A percentile compares a stretch with the other conserved stretches of the same genome.
phyloP scores from a whole-genome alignment of 64 coral and sea anemone species.

The Catalaphyllia jardinei region DNA sequence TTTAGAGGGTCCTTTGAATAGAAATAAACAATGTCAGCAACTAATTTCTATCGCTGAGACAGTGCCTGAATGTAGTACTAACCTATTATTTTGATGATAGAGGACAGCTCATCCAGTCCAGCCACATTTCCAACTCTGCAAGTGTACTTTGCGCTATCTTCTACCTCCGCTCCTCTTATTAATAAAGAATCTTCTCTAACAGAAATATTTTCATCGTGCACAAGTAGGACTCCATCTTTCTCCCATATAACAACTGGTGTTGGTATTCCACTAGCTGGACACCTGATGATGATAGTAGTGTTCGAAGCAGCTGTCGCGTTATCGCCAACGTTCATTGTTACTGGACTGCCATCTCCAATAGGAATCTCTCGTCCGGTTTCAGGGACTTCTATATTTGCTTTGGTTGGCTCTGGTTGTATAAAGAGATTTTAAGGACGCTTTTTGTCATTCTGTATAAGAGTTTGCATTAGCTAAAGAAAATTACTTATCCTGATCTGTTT shows the following conservation, averaged over 20 bases:
- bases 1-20: not conserved
- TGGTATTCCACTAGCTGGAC: constrained; percentile 46
- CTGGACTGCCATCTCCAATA: not conserved
- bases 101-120: constrained; percentile 14
- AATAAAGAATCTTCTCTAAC: constrained; percentile 36
- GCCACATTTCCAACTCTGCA: constrained; percentile 61
- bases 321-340: constrained; percentile 36
- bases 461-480: too few relatives aligned
- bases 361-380: constrained; percentile 15
- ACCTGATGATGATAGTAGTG: constrained; percentile 9
- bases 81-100: constrained; percentile 58
- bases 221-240: constrained; percentile 50
- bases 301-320: constrained; percentile 38
- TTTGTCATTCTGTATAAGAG: not conserved
- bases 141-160: constrained; percentile 50
- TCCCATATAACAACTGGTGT: constrained; percentile 30
- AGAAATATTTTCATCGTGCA: not conserved
- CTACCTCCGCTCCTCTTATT: constrained; percentile 3
- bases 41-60: too few relatives aligned
- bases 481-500: too few relatives aligned
- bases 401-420: constrained; percentile 49
- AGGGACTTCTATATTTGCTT: constrained; percentile 52
- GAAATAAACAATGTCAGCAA: not conserved
- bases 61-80: not conserved
- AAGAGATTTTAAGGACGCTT: not conserved